phyloP scores from a whole-genome alignment of 2,797 vertebrate species.

The Etheostoma nigrum region DNA sequence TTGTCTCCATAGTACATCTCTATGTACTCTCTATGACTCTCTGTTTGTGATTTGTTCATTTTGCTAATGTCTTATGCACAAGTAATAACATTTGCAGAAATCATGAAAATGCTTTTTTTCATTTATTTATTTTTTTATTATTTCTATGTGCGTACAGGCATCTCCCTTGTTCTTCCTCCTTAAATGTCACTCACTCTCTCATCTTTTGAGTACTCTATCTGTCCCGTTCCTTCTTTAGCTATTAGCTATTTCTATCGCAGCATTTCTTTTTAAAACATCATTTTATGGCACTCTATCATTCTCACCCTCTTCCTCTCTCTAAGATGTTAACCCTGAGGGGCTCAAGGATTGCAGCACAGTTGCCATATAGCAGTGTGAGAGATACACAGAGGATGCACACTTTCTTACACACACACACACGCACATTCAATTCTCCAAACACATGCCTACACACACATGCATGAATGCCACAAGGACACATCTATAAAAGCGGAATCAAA shows the following conservation, averaged over 20 bases:
- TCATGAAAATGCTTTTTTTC: not conserved
- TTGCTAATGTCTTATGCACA: constrained; percentile 18
- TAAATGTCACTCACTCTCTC: constrained; percentile 50
- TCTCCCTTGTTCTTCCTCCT: constrained; percentile 4
- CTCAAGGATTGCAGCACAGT: constrained; percentile 30
- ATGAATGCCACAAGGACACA: constrained; percentile 4
- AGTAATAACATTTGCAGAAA: constrained; percentile 24
- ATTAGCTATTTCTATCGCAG: constrained; percentile 41
- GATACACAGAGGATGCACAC: constrained; percentile 3
- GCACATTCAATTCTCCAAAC: not conserved
- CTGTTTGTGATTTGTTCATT: constrained; percentile 12
- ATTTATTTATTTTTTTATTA: not conserved
- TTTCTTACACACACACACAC: not conserved
- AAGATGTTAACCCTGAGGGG: constrained; percentile 52
- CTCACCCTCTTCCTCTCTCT: constrained; percentile 34
- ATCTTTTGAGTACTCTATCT: constrained; percentile 36
- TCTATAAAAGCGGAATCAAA: constrained; percentile 28
- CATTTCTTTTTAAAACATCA: constrained; percentile 43
- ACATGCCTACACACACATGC: not conserved
- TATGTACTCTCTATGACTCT: too few relatives aligned
- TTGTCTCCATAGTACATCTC: not conserved
- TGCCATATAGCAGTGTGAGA: constrained; percentile 42
- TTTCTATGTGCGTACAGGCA: constrained; percentile 2
- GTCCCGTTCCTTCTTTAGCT: constrained; percentile 28
- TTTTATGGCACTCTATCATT: constrained; percentile 47